A percentile compares a stretch with the other conserved stretches of the same genome.
Conservation (phyloP, 2,113 vertebrate genomes). For the Edolisoma coerulescens region DNA sequence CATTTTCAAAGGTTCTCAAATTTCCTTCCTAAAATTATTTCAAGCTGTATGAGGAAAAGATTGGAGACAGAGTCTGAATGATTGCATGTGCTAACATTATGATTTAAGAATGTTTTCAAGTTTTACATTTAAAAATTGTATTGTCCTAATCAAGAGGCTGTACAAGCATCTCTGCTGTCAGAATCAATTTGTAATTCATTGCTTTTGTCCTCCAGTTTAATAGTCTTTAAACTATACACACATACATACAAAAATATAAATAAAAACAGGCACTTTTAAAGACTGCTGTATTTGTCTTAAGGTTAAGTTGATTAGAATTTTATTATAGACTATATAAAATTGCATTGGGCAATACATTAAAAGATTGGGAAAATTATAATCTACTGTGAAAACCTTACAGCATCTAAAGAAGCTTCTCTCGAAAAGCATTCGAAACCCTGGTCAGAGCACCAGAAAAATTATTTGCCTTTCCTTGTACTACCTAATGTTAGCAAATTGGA, state of each 20-base stretch:
- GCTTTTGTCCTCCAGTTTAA: not conserved
- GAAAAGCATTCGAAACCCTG: not conserved
- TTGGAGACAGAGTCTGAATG: not conserved
- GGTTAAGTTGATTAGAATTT: not conserved
- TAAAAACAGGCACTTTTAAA: not conserved
- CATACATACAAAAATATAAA: not conserved
- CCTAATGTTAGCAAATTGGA: not conserved
- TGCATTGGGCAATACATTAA: not conserved
- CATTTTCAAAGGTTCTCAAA: not conserved
- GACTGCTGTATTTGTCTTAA: not conserved
- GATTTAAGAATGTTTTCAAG: not conserved
- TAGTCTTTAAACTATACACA: not conserved
- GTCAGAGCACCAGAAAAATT: not conserved
- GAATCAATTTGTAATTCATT: not conserved
- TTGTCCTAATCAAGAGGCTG: not conserved
- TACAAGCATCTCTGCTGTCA: not conserved
- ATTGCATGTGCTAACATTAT: not conserved
- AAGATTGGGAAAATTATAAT: not conserved
- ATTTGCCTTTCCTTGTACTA: not conserved
- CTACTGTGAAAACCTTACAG: not conserved
- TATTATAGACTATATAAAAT: not conserved
- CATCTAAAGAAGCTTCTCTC: not conserved
- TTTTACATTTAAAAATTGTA: not conserved
- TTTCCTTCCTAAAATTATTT: constrained; percentile 7
- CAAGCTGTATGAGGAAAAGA: not conserved